Base-by-base conservation (phyloP, 30 jellyfish, hydroid and myxozoan species). In the Hydractinia echinata region DNA sequence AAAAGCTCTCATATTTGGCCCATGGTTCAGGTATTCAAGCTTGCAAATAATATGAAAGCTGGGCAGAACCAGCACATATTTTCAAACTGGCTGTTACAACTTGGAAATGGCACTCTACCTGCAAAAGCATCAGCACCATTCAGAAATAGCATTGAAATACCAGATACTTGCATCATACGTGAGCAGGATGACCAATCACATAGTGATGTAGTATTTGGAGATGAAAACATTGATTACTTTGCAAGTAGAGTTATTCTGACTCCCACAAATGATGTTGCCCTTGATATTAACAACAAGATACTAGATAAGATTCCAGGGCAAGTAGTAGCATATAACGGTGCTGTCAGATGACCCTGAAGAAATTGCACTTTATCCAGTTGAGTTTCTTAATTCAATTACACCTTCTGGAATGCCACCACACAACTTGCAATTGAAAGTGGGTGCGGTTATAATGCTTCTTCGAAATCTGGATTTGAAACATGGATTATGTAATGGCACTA, bases 361-460 rank as follows among this genome's bases (percentile, higher is more conserved):
- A 30, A 30, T 30, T 30, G 44, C 44, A 30, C 44, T 30, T 30
- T 30, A 30, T 30, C 44, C 44, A 30, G 44, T 30, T 2, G 2
- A 30, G 44, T 30, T 30, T 30, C 44, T 30, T 30, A 30, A 30
- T 30, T 30, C 44, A 30, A 30, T 30, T 30, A 30, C 44, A 30
- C 44, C 44, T 30, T 30, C 44, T 58, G 82, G 81, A 13, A 79
- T 70, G 81, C 95, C 92, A 30, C 69, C 87, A 14, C 95, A 85
- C 79, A 55, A 21, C 48, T 81, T 85, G 54, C 71, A 67, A 54
- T 66, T 85, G 6, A 67, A 85, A 50, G 79, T 80, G 67, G 88
- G 95, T 51, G 92, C 86, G 11, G 77, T 67, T 9, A 70, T 80
- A 15, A 79, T 79, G 90, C 20, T 67, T 9, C 81, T 85, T 20